Evolutionary conservation across 1,140 invertebrate genomes (phyloP), one percentile per base, ranked within the genome.

Genomic region (Phocides pigmalion): DNA sequence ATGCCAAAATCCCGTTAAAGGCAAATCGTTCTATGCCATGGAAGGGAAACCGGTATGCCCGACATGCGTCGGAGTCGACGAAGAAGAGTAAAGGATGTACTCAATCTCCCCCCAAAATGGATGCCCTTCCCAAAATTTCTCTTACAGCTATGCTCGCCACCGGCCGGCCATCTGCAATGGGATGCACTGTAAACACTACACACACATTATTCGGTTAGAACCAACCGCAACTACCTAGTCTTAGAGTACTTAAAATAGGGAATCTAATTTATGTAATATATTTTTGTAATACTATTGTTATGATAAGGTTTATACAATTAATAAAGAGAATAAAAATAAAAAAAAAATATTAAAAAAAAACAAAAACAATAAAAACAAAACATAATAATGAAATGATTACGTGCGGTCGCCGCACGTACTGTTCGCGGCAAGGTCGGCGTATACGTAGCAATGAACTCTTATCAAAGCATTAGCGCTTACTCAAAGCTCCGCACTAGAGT

Each of bases 11-110:
- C 92, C 97, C 49, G 97, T 99, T 59, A 95, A 96, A 84, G 97
- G 97, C 74, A 98, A 98, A 89, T 98, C 97, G 58, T 99, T 99
- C 93, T 99, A 98, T 92, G 97, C 96, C 62, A 97, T 98, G 94
- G 97, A 98, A 92, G 96, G 96, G 74, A 97, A 97, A 90, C 97
- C 97, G 17, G 96, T 98, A 66, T 98, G 97, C 92, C 96, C 96
- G 32, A 95, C 95, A 92, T 98, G 97, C 92, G 96, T 97, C 78
- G 97, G 97, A 65, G 95, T 97, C 42, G 97, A 97, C 76, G 97
- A 97, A 76, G 97, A 97, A 72, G 96, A 97, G 68, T 86, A 95
- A 96, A 74, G 94, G 68, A 91, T 83, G 81, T 76, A 39, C 41
- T 22, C 50, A 73, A 82, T 82, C 79, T 70, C 81, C 76, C 69